Conservation (phyloP, 2,888 invertebrate genomes). For the Eupithecia subfuscata region DNA sequence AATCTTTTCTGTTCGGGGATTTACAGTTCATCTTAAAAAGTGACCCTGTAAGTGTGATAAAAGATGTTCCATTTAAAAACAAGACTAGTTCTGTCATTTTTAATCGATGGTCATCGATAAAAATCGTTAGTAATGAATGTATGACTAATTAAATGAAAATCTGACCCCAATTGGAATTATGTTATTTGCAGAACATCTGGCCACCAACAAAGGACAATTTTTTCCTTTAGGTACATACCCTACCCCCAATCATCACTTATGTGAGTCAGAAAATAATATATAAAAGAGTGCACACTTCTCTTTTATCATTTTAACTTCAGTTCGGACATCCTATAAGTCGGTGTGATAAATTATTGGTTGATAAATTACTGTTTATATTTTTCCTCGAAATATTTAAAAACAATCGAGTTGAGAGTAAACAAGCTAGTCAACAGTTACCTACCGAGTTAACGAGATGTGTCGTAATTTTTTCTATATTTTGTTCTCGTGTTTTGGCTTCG, state of each 20-base stretch:
- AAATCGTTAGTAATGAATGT: neutral
- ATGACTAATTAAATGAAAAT: neutral
- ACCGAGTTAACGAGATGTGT: slow-evolving; percentile 25
- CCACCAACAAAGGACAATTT: neutral
- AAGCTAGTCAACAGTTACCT: neutral
- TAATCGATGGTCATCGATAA: neutral
- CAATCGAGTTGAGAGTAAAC: neutral
- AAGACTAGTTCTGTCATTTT: neutral
- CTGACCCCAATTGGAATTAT: neutral
- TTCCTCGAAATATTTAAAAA: neutral
- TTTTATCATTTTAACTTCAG: neutral
- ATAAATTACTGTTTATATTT: neutral
- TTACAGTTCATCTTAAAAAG: neutral
- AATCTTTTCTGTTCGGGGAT: neutral
- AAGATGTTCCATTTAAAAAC: neutral
- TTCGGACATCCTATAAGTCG: neutral
- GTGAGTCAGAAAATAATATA: neutral
- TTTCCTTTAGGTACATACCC: neutral
- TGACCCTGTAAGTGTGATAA: neutral
- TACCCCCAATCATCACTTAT: neutral
- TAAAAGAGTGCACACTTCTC: neutral
- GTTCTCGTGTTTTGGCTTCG: slow-evolving; percentile 38
- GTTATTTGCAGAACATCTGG: neutral
- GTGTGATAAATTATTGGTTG: slow-evolving; percentile 1
- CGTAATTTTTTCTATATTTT: slow-evolving; percentile 15